Base-by-base conservation (phyloP, 2,888 invertebrate genomes). In the Prostheceraeus crozeri region DNA sequence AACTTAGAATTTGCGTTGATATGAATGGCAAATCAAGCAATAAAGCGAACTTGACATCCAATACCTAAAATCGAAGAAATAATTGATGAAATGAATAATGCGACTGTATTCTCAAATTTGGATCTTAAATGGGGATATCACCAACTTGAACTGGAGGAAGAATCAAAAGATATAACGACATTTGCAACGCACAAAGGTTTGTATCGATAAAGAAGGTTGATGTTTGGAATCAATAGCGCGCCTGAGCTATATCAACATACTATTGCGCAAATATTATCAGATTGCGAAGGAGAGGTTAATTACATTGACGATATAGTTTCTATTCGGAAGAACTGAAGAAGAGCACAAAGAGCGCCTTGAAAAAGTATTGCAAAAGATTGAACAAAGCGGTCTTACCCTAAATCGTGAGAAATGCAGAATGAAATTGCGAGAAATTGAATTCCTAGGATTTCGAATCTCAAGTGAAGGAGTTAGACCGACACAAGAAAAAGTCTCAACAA, bases 71-170 rank as follows among this genome's bases (percentile, higher is more conserved):
- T 65, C 4, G 66, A 67, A 21, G 65, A 67, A 33, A 57, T 66
- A 1, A 62, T 61, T 45, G 52, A 60, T 8, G 45, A 54, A 3
- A 10, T 66, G n/a, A 59, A 63, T 35, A 33, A 56, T 1, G 53
- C 61, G 10, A 64, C 36, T 40, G 57, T 67, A 1, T 68, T 67
- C 51, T 60, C 57, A 35, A 68, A 67, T 23, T 35, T 68, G 3
- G 69, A 68, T 56, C 57, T 68, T 0, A 66, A 63, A 35, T 62
- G 56, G 60, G 67, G 64, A 0, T 69, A 64, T 48, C 66, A 67
- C 33, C 65, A 68, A 33, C 57, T 66, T 1, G 67, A 67, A 35
- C 45, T 67, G 8, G 45, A 54, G 6, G 62, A 64, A 23, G 62
- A 63, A 16, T 67, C 65, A 3, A 40, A 67, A 3, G 62, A 63